phyloP scores from a whole-genome alignment of 2,113 vertebrate genomes.

The Odontesthes bonariensis region DNA sequence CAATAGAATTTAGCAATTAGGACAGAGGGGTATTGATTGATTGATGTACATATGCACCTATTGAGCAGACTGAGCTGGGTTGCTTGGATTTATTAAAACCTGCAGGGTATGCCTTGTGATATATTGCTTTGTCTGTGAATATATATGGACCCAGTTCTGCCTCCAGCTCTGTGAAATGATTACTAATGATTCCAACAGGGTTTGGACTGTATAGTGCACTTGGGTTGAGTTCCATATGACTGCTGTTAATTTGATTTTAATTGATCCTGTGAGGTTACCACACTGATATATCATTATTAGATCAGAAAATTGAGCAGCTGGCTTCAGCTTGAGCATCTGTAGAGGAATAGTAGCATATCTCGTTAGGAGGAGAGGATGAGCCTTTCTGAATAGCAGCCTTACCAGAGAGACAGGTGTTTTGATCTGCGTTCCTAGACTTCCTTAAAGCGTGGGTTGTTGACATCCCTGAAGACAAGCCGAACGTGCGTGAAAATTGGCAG shows the following conservation, averaged over 20 bases:
- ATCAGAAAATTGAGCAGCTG: conserved; percentile 59
- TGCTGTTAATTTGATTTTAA: conserved; percentile 72
- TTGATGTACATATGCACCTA: conserved; percentile 62
- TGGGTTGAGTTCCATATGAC: conserved; percentile 66
- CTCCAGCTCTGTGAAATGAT: conserved; percentile 65
- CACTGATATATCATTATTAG: conserved; percentile 51
- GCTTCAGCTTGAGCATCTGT: conserved; percentile 22
- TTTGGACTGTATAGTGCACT: conserved; percentile 61
- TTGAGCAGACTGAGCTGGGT: conserved; percentile 56
- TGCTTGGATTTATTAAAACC: conserved; percentile 70
- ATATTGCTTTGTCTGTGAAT: conserved; percentile 52
- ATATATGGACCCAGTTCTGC: conserved; percentile 48
- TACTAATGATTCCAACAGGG: conserved; percentile 71
- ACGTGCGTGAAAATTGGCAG: conserved; percentile 35
- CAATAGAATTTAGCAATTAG: conserved; percentile 70
- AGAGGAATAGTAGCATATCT: conserved; percentile 22
- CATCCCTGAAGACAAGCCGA: conserved; percentile 17
- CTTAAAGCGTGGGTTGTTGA: neutral
- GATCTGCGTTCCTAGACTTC: conserved; percentile 18
- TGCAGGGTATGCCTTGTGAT: conserved; percentile 51
- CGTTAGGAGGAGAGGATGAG: conserved; percentile 35
- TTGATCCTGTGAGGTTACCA: conserved; percentile 58
- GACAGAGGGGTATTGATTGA: conserved; percentile 61
- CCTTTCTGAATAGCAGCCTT: conserved; percentile 11
- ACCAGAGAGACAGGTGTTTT: conserved; percentile 8